Conservation (phyloP, 2,888 invertebrate species). For the Pocota personata region DNA sequence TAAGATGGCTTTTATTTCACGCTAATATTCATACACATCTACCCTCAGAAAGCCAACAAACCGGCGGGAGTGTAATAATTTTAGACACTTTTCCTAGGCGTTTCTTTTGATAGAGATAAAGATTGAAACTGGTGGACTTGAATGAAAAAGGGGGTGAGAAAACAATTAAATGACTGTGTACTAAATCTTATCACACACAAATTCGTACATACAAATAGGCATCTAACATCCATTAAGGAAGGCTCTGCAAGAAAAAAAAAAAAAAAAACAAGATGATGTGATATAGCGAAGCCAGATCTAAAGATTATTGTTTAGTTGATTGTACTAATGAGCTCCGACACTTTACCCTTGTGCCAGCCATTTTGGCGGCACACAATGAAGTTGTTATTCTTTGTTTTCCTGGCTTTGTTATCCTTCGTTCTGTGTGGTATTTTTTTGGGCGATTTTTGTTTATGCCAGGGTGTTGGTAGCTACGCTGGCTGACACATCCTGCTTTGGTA, state of each 20-base stretch:
- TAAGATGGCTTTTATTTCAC: constrained; percentile 44
- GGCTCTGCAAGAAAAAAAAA: constrained; percentile 1
- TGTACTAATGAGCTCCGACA: constrained; percentile 70
- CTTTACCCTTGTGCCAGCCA: constrained; percentile 59
- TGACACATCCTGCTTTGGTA: neutral
- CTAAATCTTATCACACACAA: constrained; percentile 56
- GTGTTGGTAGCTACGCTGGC: neutral
- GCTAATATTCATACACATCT: constrained; percentile 56
- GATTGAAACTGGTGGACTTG: constrained; percentile 32
- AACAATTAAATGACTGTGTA: constrained; percentile 68
- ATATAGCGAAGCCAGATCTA: constrained; percentile 49
- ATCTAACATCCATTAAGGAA: constrained; percentile 53
- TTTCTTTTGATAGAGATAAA: constrained; percentile 49
- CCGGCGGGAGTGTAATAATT: constrained; percentile 61
- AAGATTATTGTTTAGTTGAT: constrained; percentile 71
- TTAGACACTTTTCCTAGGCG: constrained; percentile 65
- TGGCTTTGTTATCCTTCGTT: neutral
- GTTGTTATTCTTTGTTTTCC: constrained; percentile 36
- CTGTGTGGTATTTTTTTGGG: neutral
- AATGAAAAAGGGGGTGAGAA: constrained; percentile 31
- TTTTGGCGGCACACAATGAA: constrained; percentile 59
- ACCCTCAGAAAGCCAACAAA: constrained; percentile 28
- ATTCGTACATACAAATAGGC: constrained; percentile 38
- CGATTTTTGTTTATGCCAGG: neutral
- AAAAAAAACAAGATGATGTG: constrained; percentile 28